A percentile compares a stretch with the other conserved stretches of the same genome.
Conservation (phyloP, 2,797 vertebrate species). For the Orientallactaga sibirica region DNA sequence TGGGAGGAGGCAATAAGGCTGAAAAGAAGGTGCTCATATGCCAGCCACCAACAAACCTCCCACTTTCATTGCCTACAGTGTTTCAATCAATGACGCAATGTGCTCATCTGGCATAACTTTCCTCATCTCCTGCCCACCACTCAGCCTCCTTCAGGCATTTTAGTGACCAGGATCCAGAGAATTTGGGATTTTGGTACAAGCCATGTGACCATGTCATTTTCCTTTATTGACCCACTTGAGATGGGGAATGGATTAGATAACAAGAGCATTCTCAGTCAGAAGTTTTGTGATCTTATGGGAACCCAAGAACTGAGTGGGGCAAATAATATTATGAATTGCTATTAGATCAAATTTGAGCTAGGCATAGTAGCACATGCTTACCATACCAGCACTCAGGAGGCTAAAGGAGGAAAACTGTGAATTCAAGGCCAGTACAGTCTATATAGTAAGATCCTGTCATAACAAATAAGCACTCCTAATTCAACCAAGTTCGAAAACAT, state of each 20-base stretch:
- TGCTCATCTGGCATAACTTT: neutral
- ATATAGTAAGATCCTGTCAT: too few relatives aligned
- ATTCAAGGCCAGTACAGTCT: too few relatives aligned
- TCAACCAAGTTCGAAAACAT: too few relatives aligned
- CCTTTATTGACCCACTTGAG: neutral
- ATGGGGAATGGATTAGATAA: neutral
- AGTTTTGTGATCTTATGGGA: neutral
- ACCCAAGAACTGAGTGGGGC: neutral
- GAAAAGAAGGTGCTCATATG: neutral
- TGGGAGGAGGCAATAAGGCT: neutral
- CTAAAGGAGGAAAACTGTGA: too few relatives aligned
- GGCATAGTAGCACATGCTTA: too few relatives aligned
- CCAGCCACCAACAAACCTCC: neutral
- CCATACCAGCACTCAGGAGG: too few relatives aligned
- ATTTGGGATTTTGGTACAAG: neutral
- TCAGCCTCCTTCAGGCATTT: neutral
- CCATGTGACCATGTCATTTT: neutral
- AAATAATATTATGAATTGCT: slow-evolving; percentile 1
- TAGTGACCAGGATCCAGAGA: neutral
- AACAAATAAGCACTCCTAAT: too few relatives aligned
- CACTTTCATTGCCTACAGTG: neutral
- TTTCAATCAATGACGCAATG: neutral
- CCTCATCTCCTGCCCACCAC: neutral
- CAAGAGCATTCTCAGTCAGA: neutral
- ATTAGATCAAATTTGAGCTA: too few relatives aligned